These are phyloP conservation scores for Pseudolycoriella hygida DNA, from an alignment of 2,888 invertebrate species.

Conservation along the genomic window DNA sequence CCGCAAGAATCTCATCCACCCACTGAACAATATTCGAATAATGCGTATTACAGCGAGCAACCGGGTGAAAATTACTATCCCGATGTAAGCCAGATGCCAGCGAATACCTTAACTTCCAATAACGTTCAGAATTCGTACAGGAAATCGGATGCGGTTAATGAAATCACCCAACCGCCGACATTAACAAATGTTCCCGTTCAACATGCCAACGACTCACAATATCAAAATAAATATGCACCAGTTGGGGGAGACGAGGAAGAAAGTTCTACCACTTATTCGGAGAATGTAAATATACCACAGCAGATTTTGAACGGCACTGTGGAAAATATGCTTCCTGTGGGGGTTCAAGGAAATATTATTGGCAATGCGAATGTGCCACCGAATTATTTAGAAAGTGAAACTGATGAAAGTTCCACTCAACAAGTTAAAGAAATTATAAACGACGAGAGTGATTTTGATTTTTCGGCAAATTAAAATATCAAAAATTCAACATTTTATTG, in stretches of 20 bases:
- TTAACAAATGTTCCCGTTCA: neutral
- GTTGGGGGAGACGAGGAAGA: neutral
- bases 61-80: neutral
- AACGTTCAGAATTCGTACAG: neutral
- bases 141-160: neutral
- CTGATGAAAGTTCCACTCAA: neutral
- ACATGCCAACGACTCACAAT: neutral
- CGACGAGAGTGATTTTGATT: constrained; percentile 3
- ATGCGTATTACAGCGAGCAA: neutral
- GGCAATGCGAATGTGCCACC: neutral
- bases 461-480: constrained; percentile 2
- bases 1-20: neutral
- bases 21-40: neutral
- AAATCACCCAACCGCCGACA: neutral
- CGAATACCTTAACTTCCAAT: neutral
- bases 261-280: neutral
- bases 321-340: neutral
- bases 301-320: neutral
- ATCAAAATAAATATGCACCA: neutral
- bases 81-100: neutral
- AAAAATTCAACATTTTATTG: neutral
- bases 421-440: neutral
- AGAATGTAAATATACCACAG: constrained; percentile 1
- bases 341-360: neutral
- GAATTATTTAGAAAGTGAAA: constrained; percentile 3